These are phyloP conservation scores for Octonoba sinensis DNA, from an alignment of 2,888 invertebrate genomes.

Conservation along the genomic window DNA sequence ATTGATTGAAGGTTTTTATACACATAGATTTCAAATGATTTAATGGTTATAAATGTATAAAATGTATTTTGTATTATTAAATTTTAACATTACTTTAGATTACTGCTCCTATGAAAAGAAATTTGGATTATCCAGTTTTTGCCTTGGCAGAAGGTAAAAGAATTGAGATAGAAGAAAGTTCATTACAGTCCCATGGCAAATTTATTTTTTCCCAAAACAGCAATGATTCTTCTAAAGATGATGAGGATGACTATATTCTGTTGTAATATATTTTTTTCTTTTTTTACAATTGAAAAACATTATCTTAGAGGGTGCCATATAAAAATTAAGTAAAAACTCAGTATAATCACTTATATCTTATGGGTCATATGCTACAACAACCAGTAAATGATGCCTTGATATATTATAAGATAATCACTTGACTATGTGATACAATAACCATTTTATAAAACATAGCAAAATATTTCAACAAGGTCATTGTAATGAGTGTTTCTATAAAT, in stretches of 20 bases:
- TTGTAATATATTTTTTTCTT: constrained; percentile 25
- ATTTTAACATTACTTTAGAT: constrained; percentile 30
- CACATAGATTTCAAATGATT: not conserved
- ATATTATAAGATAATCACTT: too few relatives aligned
- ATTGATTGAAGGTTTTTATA: not conserved
- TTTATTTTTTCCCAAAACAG: constrained; percentile 11
- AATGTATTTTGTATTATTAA: constrained; percentile 1
- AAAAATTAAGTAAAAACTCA: too few relatives aligned
- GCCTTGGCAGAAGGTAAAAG: constrained; percentile 80
- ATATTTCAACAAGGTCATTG: too few relatives aligned
- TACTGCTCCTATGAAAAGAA: constrained; percentile 70
- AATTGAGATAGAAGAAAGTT: constrained; percentile 43
- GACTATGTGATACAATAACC: too few relatives aligned
- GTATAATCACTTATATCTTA: too few relatives aligned
- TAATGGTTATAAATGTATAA: not conserved
- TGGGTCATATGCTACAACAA: too few relatives aligned
- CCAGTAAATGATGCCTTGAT: too few relatives aligned
- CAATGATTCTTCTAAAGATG: constrained; percentile 9
- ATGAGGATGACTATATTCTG: constrained; percentile 57
- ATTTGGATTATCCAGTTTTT: constrained; percentile 85
- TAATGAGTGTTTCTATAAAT: too few relatives aligned
- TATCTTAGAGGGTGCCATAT: too few relatives aligned
- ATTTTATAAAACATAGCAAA: too few relatives aligned
- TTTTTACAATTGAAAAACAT: too few relatives aligned
- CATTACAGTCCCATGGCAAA: constrained; percentile 1